phyloP scores from a whole-genome alignment of 2,888 invertebrate species.

The Rhamnusium bicolor region DNA sequence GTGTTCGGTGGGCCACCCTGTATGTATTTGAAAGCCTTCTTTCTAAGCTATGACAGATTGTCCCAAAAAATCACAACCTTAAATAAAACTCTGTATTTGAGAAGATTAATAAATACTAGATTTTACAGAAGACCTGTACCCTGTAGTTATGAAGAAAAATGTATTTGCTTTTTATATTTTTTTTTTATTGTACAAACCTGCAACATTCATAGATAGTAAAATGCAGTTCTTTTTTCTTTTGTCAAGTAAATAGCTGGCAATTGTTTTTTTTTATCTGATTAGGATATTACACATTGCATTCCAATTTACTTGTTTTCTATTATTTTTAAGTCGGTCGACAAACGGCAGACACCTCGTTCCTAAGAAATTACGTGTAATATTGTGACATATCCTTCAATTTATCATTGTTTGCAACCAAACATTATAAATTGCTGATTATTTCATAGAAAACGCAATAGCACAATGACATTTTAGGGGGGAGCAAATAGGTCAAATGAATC shows the following conservation, averaged over 20 bases:
- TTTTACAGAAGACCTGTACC: no score
- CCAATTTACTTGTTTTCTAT: slow-evolving; percentile 3
- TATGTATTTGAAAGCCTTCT: no score
- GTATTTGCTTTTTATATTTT: no score
- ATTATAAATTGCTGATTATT: background rate
- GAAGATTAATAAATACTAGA: no score
- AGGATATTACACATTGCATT: slow-evolving; percentile 4
- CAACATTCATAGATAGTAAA: no score
- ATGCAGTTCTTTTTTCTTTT: no score
- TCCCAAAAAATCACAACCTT: no score
- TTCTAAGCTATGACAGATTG: no score
- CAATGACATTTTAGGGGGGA: background rate
- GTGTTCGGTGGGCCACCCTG: no score
- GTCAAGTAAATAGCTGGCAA: background rate
- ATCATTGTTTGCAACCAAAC: background rate
- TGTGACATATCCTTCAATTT: slow-evolving; percentile 17
- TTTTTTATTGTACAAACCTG: no score
- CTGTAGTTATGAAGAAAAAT: no score
- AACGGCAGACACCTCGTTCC: slow-evolving; percentile 1
- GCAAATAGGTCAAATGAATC: background rate
- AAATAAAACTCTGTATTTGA: no score
- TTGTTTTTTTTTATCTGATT: slow-evolving; percentile 9
- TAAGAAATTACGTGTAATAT: slow-evolving; percentile 3
- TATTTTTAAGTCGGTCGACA: background rate
- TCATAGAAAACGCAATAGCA: background rate